These are phyloP conservation scores for Athrips mouffetella DNA, from an alignment of 2,888 invertebrate genomes.

Conservation along the genomic window DNA sequence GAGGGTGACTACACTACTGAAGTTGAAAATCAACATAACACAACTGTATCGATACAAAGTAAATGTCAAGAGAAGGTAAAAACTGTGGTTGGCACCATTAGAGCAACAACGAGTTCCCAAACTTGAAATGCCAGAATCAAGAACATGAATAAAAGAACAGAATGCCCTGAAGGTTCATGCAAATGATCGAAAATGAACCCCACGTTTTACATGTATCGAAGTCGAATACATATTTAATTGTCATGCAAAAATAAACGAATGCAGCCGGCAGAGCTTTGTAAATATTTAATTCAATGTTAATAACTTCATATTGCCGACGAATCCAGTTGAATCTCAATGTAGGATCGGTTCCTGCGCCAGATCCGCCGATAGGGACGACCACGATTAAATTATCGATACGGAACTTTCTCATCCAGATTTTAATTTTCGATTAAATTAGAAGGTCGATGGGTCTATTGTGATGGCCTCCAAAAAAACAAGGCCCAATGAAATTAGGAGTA, in stretches of 20 bases:
- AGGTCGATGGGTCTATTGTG: conserved; percentile 17
- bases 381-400: conserved; percentile 50
- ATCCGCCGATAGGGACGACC: conserved; percentile 37
- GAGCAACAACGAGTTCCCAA: conserved; percentile 49
- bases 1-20: neutral
- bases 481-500: conserved; percentile 12
- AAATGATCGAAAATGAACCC: conserved; percentile 49
- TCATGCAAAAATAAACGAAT: conserved; percentile 64
- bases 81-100: conserved; percentile 57
- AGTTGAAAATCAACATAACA: conserved; percentile 1
- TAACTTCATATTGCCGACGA: conserved; percentile 51
- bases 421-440: conserved; percentile 39
- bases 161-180: conserved; percentile 53
- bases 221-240: conserved; percentile 55
- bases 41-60: conserved; percentile 32
- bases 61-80: conserved; percentile 46
- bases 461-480: conserved; percentile 10
- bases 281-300: conserved; percentile 68
- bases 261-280: conserved; percentile 51
- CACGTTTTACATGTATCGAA: conserved; percentile 42
- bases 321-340: conserved; percentile 34
- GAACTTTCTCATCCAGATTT: conserved; percentile 39
- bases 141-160: conserved; percentile 62
- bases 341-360: conserved; percentile 47
- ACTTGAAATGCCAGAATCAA: conserved; percentile 65